Evolutionary conservation across 2,888 invertebrate genomes (phyloP).

Genomic region (Hirtodrosophila trivittata): DNA sequence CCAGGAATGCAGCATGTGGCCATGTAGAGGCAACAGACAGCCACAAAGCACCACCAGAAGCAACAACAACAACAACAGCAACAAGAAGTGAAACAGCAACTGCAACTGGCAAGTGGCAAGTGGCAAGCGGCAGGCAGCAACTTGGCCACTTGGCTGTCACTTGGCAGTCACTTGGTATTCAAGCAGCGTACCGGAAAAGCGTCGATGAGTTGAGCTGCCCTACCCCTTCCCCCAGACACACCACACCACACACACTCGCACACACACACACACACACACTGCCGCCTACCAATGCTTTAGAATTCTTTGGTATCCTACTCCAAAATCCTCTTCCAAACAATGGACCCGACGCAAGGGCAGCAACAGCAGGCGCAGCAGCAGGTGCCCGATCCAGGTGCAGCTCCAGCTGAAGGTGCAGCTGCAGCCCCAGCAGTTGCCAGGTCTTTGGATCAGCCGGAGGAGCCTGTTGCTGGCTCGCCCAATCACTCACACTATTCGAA

Average conservation of each 20-base stretch:
- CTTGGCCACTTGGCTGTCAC: conserved; percentile 59
- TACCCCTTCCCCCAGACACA: conserved; percentile 4
- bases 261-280: background rate
- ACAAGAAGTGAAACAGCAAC: conserved; percentile 18
- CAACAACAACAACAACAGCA: conserved; percentile 10
- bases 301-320: no score
- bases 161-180: conserved; percentile 66
- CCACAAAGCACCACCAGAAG: conserved; percentile 9
- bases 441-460: conserved; percentile 74
- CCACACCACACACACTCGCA: no score
- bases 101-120: conserved; percentile 11
- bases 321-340: conserved; percentile 27
- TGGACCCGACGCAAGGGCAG: conserved; percentile 51
- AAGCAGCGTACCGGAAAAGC: conserved; percentile 67
- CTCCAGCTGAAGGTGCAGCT: conserved; percentile 25
- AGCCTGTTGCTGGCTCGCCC: conserved; percentile 52
- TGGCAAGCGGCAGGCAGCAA: conserved; percentile 3
- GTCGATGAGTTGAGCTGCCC: conserved; percentile 69
- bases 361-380: conserved; percentile 11
- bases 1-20: conserved; percentile 66
- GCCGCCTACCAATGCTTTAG: no score
- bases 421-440: conserved; percentile 36
- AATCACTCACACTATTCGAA: conserved; percentile 77
- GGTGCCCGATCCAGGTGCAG: conserved; percentile 21
- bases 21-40: conserved; percentile 47